Evolutionary conservation across 2,797 vertebrate species (phyloP).

Genomic region (Silurus lanzhouensis): DNA sequence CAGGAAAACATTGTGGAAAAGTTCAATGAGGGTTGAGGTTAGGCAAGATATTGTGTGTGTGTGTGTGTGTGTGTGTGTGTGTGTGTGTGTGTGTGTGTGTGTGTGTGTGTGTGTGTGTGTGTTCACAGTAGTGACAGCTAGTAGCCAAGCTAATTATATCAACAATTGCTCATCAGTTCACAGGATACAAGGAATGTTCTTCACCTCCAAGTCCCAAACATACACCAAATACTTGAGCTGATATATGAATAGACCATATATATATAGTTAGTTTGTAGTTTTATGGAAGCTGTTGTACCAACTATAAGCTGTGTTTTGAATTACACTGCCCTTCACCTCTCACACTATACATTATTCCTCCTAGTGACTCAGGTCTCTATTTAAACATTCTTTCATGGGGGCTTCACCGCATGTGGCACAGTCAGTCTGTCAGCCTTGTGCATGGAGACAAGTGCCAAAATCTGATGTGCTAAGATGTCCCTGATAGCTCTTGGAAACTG

Average conservation of each 20-base stretch:
- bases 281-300: conserved; percentile 6
- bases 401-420: background rate
- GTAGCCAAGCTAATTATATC: background rate
- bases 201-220: background rate
- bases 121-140: background rate
- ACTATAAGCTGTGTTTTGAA: background rate
- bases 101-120: background rate
- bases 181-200: background rate
- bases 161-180: background rate
- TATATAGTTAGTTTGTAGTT: background rate
- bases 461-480: background rate
- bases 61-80: background rate
- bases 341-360: background rate
- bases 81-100: background rate
- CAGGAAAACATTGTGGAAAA: background rate
- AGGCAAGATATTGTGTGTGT: background rate
- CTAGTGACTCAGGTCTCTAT: conserved; percentile 25
- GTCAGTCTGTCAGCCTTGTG: background rate
- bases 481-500: background rate
- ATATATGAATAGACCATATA: background rate
- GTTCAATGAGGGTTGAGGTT: background rate
- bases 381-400: conserved; percentile 18
- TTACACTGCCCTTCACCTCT: conserved; percentile 11
- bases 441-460: background rate
- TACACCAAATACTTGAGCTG: background rate